Base-by-base conservation (phyloP, 1,140 invertebrate genomes). In the Drosophila grimshawi region DNA sequence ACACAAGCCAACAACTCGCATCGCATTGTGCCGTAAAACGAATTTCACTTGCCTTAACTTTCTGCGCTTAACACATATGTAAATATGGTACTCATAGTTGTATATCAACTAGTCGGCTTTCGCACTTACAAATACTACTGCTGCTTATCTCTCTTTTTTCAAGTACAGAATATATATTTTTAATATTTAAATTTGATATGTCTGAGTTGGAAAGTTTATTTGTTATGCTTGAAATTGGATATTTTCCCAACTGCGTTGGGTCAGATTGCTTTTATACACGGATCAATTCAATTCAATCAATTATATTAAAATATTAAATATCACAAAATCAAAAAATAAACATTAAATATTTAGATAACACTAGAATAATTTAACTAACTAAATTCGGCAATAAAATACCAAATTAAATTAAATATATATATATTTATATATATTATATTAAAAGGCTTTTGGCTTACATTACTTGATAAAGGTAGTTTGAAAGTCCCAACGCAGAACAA, bases 1-100 rank as follows among this genome's bases (percentile, higher is more conserved):
- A 70, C 49, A 67, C 57, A 69, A 68, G 51, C 52, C 70, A 78
- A 66, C 55, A 56, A 61, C 49, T 1, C 19, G 1, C 66, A 60
- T 68, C 55, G 63, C 73, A 66, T 33, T 46, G 41, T 66, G 32
- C 41, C 19, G 2, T 11, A 41, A 10, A 51, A n/a, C 29, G 46
- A 57, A 45, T 30, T 49, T 43, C n/a, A 11, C 3, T 7, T 32
- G 19, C 4, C 55, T 30, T 1, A 27, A 19, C 52, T 3, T 5
- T 32, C 19, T 35, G 27, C 39, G n/a, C 39, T 7, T 45, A 7
- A n/a, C 39, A 43, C 5, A 30, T 52, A 68, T 67, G 77, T 62
- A 79, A 79, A 74, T 69, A 61, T 8, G 4, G 76, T 61, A 63
- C n/a, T n/a, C 5, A 35, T 46, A 7, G 3, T 4, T n/a, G 10